Base-by-base conservation (phyloP, 2,888 invertebrate species). In the Clistopyga incitator region DNA sequence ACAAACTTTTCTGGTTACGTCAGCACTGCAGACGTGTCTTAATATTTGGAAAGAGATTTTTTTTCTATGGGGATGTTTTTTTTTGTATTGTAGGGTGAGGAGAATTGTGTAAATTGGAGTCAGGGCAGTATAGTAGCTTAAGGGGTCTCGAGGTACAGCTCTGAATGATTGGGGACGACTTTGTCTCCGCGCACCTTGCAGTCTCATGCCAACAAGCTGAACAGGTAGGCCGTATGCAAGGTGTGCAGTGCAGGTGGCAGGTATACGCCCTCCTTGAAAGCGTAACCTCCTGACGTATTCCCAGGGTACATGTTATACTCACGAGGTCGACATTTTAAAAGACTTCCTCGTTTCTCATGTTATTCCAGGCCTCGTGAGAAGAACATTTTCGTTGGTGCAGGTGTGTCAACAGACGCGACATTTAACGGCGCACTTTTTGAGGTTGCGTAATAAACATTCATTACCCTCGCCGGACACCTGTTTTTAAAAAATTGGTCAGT, bases 281-380 rank as follows among this genome's bases (percentile, higher is more conserved):
- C 59, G 59, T 65, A 76, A 59, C 65, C 65, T 67, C 50, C 52
- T 38, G 56, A 38, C 23, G 6, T 67, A 50, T 74, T 11, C 65
- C 42, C 83, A 64, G 78, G 81, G 34, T 67, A 65, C 64, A 29
- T 18, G 20, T 6, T 20, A 20, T 25, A 61, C 25, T 59, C 29
- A 56, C 20, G 56, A 80, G 71, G 78, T 81, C 85, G 47, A 71
- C 83, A 83, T 84, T 84, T 83, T 75, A 50, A 79, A 78, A 79
- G 74, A 84, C 59, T 75, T 88, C 87, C 42, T 84, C 70, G 34
- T 25, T 20, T n/a, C 78, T 86, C 75, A 88, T 90, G 86, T 56
- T 83, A 59, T 86, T 88, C 88, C 87, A 87, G 81, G 88, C 83
- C 74, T 86, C 87, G 86, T 89, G 88, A 89, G 89, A 89, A 87